Evolutionary conservation across 1,140 invertebrate genomes (phyloP).

Genomic region (Tribolium madens): DNA sequence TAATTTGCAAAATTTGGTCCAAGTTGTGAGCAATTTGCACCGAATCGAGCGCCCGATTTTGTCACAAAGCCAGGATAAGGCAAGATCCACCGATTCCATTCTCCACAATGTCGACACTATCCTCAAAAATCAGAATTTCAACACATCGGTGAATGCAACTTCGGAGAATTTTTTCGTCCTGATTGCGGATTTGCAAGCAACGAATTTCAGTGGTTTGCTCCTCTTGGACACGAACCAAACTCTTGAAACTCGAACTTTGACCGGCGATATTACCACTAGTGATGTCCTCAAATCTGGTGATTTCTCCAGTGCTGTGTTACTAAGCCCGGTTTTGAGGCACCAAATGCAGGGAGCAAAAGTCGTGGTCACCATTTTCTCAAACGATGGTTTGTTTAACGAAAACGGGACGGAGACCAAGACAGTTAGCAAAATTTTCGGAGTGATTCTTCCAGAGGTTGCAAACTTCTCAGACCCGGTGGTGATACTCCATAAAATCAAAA

Average conservation of each 20-base stretch:
- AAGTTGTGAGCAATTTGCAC: conserved; percentile 36
- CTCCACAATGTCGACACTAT: conserved; percentile 51
- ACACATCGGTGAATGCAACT: neutral
- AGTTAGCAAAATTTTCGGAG: conserved; percentile 55
- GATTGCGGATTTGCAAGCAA: conserved; percentile 41
- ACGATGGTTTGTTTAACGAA: conserved; percentile 55
- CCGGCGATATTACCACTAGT: neutral
- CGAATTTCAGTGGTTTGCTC: conserved; percentile 48
- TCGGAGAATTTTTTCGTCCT: conserved; percentile 48
- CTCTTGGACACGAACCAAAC: conserved; percentile 40
- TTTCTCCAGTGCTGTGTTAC: conserved; percentile 49
- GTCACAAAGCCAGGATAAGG: conserved; percentile 46
- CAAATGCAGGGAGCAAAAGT: conserved; percentile 50
- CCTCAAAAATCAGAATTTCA: neutral
- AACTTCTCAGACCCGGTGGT: conserved; percentile 37
- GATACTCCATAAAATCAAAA: conserved; percentile 46
- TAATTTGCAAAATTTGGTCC: neutral
- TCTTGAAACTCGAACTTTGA: conserved; percentile 19
- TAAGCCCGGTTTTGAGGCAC: conserved; percentile 39
- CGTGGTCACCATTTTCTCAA: conserved; percentile 48
- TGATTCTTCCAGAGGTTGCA: conserved; percentile 47
- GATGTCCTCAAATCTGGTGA: conserved; percentile 30
- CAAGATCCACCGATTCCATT: conserved; percentile 55
- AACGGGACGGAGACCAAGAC: neutral
- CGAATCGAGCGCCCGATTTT: conserved; percentile 40